Conservation (phyloP, 37 sponge, comb jelly and placozoan genomes). For the Diacarnus erythraeanus region DNA sequence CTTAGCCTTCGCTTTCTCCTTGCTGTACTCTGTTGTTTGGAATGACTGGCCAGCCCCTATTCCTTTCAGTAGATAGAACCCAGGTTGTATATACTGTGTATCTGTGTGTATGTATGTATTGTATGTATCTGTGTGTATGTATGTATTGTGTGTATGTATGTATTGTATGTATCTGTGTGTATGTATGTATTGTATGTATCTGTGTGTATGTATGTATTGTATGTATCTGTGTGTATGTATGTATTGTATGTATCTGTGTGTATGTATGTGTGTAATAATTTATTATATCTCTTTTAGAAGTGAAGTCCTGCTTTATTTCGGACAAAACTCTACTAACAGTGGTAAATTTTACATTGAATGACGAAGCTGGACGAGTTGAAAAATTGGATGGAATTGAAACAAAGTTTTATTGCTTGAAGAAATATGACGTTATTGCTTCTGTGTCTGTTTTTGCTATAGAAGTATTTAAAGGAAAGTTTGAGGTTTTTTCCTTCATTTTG, state of each 20-base stretch:
- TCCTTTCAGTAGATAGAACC: too few species aligned
- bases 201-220: too few species aligned
- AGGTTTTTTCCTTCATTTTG: constrained; percentile 73
- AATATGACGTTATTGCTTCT: constrained; percentile 41
- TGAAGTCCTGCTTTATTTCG: neutral
- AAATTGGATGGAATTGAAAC: constrained; percentile 54
- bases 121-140: too few species aligned
- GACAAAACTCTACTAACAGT: constrained; percentile 38
- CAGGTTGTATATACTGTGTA: too few species aligned
- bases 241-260: too few species aligned
- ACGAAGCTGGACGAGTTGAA: constrained; percentile 58
- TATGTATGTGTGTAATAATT: too few species aligned
- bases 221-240: too few species aligned
- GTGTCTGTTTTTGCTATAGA: constrained; percentile 39
- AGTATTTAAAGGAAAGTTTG: constrained; percentile 18
- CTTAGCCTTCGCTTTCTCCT: constrained; percentile 1
- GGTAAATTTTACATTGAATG: constrained; percentile 61
- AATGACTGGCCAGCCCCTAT: neutral
- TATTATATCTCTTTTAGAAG: neutral
- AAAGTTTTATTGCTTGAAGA: constrained; percentile 56
- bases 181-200: too few species aligned
- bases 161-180: too few species aligned
- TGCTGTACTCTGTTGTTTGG: neutral
- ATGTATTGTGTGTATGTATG: too few species aligned
- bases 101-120: too few species aligned